These are phyloP conservation scores for Solenopsis fugax DNA, from an alignment of 1,140 invertebrate species.

Conservation along the genomic window DNA sequence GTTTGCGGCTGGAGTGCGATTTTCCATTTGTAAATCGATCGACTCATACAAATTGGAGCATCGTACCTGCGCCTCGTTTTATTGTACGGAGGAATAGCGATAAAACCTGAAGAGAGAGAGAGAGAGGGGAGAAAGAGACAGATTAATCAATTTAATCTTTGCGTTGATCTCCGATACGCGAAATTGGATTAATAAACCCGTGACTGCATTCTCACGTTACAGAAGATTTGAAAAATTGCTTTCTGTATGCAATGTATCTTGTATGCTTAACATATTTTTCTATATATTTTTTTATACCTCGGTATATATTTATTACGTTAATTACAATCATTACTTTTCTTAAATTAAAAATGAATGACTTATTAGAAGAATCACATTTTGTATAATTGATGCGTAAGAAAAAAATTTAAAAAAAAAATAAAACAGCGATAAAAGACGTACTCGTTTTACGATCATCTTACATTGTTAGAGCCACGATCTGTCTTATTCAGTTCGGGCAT, in stretches of 20 bases:
- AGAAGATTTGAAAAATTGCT: conserved; percentile 18
- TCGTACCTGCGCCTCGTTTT: neutral
- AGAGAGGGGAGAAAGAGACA: neutral
- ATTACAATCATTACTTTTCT: neutral
- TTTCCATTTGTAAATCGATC: conserved; percentile 27
- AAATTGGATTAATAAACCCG: conserved; percentile 19
- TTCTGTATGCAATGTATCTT: neutral
- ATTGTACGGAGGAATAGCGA: neutral
- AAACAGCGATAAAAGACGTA: neutral
- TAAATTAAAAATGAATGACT: neutral
- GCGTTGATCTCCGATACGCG: neutral
- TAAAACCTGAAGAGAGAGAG: neutral
- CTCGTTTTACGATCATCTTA: neutral
- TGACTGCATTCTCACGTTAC: neutral
- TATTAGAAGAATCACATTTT: neutral
- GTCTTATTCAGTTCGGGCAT: conserved; percentile 34
- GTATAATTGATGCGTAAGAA: neutral
- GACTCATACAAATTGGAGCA: conserved; percentile 28
- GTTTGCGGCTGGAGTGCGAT: neutral
- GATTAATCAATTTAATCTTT: conserved; percentile 44
- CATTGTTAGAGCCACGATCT: neutral
- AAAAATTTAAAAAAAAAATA: no score
- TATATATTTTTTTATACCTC: no score
- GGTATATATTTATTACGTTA: neutral
- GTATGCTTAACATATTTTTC: neutral